Evolutionary conservation across 2,888 invertebrate genomes (phyloP).

Genomic region (Girardia tigrina): DNA sequence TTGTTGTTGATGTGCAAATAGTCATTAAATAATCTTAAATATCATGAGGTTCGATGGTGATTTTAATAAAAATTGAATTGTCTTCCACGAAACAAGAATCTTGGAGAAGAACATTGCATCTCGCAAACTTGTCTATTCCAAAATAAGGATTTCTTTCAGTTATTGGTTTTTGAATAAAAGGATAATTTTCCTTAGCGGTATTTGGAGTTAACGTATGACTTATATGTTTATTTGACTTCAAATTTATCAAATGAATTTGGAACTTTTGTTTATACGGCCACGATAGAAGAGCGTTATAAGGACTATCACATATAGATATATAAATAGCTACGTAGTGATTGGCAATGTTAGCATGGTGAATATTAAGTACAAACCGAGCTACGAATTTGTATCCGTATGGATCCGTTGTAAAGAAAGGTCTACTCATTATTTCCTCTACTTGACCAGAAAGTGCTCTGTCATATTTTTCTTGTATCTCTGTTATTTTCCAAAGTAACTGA

Average conservation of each 20-base stretch:
- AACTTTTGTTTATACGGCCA: background rate
- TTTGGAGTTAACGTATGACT: background rate
- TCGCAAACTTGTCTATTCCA: background rate
- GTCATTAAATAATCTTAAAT: background rate
- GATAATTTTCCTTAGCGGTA: background rate
- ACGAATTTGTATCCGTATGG: slow-evolving; percentile 3
- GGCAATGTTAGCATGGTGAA: background rate
- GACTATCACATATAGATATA: background rate
- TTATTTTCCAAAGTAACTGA: background rate
- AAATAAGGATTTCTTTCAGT: background rate
- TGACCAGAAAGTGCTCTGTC: background rate
- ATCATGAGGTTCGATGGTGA: background rate
- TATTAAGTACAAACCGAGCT: background rate
- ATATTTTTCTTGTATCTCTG: background rate
- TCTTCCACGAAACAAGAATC: background rate
- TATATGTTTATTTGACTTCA: background rate
- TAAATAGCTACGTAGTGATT: background rate
- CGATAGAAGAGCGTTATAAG: background rate
- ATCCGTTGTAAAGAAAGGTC: background rate
- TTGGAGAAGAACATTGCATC: background rate
- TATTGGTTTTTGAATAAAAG: background rate
- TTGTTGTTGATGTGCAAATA: background rate
- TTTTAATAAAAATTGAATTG: background rate
- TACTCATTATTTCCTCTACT: background rate
- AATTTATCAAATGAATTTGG: background rate